Conservation (phyloP, 2,113 vertebrate genomes). For the Fulica atra region DNA sequence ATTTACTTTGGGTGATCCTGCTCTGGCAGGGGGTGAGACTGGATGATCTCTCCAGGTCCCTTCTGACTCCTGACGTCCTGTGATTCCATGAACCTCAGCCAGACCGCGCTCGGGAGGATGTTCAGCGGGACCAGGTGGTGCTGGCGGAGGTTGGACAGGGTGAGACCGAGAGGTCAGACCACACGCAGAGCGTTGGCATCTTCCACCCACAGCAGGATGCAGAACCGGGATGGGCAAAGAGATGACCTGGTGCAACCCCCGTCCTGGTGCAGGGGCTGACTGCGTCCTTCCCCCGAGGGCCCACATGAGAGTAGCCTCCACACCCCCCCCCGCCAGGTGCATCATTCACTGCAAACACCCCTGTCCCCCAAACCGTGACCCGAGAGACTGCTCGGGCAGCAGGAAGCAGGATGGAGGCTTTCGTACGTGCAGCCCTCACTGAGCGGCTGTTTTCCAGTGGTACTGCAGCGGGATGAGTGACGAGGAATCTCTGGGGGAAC, state of each 20-base stretch:
- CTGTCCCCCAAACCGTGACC: neutral
- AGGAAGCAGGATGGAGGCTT: too few species aligned
- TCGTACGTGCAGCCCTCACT: accelerated
- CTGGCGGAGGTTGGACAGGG: neutral
- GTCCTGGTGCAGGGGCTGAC: neutral
- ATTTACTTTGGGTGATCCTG: too few species aligned
- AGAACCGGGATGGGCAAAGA: neutral
- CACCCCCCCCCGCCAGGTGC: neutral
- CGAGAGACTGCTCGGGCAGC: neutral
- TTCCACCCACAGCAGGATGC: neutral
- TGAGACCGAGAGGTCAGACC: neutral
- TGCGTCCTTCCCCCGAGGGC: neutral
- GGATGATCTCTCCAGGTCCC: too few species aligned
- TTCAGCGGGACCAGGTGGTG: neutral
- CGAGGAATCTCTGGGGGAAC: neutral
- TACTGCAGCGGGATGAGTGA: accelerated
- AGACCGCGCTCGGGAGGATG: neutral
- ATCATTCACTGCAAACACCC: too few species aligned
- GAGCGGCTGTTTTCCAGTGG: neutral
- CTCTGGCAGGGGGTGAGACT: too few species aligned
- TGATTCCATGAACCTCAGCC: too few species aligned
- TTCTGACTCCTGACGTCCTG: too few species aligned
- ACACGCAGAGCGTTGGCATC: neutral
- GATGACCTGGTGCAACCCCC: neutral
- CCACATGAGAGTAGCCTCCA: too few species aligned